Evolutionary conservation across 2,888 invertebrate genomes (phyloP).

Genomic region (Campoplex nolae): DNA sequence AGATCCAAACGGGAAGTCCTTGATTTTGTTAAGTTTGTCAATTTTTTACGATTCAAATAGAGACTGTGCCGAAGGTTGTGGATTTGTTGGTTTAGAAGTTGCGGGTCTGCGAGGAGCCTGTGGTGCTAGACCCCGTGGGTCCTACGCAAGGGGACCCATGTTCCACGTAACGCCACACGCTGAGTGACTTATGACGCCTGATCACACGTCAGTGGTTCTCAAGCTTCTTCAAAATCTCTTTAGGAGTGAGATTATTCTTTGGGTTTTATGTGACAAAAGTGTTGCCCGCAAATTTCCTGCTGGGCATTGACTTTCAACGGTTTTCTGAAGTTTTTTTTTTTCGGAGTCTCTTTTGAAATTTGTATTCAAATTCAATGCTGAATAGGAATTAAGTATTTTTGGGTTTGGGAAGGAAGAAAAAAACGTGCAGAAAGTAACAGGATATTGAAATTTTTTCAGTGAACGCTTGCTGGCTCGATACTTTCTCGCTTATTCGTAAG

Average conservation of each 20-base stretch:
- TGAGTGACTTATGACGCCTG: slow-evolving; percentile 83
- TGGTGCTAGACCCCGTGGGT: slow-evolving; percentile 72
- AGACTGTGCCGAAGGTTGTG: not conserved
- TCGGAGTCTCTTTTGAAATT: not conserved
- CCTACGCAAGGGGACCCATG: slow-evolving; percentile 76
- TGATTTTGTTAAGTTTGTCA: not conserved
- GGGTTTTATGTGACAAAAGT: not conserved
- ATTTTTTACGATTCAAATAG: slow-evolving; percentile 9
- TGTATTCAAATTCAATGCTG: not conserved
- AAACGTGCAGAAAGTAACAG: not conserved
- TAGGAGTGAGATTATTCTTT: not conserved
- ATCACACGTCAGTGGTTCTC: slow-evolving; percentile 80
- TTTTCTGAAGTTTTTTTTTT: not conserved
- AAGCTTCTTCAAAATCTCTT: slow-evolving; percentile 37
- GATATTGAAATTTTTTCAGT: not conserved
- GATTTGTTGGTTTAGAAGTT: not conserved
- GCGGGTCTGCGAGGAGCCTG: slow-evolving; percentile 58
- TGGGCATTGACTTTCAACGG: not conserved
- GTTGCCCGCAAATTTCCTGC: not conserved
- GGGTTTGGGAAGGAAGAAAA: not conserved
- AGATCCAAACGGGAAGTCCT: not conserved
- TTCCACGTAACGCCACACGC: slow-evolving; percentile 80
- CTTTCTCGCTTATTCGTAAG: not conserved
- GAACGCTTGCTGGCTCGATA: not conserved
- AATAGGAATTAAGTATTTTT: too few species aligned